Evolutionary conservation across 2,113 vertebrate genomes (phyloP), one percentile per base, ranked within the genome.

Genomic region (Climacteris rufus): DNA sequence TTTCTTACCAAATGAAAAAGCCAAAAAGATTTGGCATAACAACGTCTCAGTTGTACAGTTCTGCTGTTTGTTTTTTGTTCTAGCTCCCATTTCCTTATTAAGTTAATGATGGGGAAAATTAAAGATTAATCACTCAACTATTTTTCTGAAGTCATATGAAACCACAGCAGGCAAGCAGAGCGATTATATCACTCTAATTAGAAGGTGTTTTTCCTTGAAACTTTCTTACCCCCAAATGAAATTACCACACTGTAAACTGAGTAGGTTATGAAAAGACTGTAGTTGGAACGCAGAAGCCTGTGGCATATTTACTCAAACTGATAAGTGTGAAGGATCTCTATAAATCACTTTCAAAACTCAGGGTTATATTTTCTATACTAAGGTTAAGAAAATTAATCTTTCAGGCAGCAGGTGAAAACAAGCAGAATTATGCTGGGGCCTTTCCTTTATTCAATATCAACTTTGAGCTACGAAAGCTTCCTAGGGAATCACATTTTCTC

Each of bases 401-500:
- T 92, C 63, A 95, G 96, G 95, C 96, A 98, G 97, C 98, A 98
- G 98, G 97, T 98, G 97, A 97, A 98, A 98, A 97, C 96, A 97
- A 97, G 96, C 94, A 94, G 87, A 97, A 96, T 97, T 97, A 96
- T 87, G 85, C 37, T 83, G 83, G 68, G 94, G 86, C 57, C 89
- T 95, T 97, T 96, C 93, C 94, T 97, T 98, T 97, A 98, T 97
- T 97, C 98, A 97, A 54, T 88, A 97, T 83, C 87, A 96, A 97
- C 96, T 97, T 89, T 71, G 94, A 98, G 97, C 97, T 97, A 98
- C 97, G 97, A 97, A 97, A 98, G 96, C 97, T 96, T 98, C 97
- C 97, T 94, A 97, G 96, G 97, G 94, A 98, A 97, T 97, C 98
- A 97, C 97, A 96, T 97, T 98, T 97, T 98, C 97, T 98, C 97